Base-by-base conservation (phyloP, 2,888 invertebrate species). In the Agrochola macilenta region DNA sequence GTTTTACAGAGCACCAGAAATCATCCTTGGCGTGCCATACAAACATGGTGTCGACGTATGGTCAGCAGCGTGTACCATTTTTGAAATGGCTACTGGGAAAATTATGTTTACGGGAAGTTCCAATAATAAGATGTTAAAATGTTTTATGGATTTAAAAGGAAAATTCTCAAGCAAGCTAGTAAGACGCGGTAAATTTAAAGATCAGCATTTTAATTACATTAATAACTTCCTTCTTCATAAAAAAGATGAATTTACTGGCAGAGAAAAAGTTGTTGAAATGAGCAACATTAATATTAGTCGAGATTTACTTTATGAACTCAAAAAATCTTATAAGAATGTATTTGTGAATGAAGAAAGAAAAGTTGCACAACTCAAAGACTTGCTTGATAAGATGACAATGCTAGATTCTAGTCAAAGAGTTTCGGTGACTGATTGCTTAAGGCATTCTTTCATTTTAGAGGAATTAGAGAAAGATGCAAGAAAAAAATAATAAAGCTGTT, bases 81-180 rank as follows among this genome's bases (percentile, higher is more conserved):
- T 98, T 94, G 99, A 99, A 96, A 94, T 99, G 90, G 99, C 99
- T 93, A 99, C 99, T 7, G 99, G 99, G 49, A 98, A 98, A 96
- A 99, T 99, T 87, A 97, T 99, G 96, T 99, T 99, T 93, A 98
- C 99, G 75, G 99, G 99, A 74, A 98, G 98, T 94, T 98, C 99
- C 9, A 99, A 99, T 96, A 99, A 99, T 95, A 98, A 98, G 97
- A 99, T 99, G 99, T 97, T 99, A 80, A 99, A 99, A 95, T 98
- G 98, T 95, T 99, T 99, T 94, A 99, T 99, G 99, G 99, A 99
- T 92, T 96, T 99, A 63, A 99, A 99, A 94, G 99, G 99, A 74
- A 99, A 99, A 97, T 98, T 99, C 96, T 99, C 99, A 4, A 99
- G 99, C 94, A 99, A 98, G 94, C 97, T 99, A 83, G 98, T 99